Evolutionary conservation across 2,888 invertebrate genomes (phyloP).

Genomic region (Achlya flavicornis): DNA sequence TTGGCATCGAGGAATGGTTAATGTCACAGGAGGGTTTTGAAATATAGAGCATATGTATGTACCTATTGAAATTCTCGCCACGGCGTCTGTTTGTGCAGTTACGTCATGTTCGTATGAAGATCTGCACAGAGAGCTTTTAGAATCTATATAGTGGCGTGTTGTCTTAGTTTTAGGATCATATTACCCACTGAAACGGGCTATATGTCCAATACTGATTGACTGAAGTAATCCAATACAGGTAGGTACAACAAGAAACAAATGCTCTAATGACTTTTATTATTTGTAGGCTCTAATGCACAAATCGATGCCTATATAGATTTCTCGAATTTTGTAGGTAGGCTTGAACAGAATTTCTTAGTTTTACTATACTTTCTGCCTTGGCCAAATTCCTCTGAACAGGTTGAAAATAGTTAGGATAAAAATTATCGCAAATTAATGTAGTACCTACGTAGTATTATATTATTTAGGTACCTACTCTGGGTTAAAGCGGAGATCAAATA

Average conservation of each 20-base stretch:
- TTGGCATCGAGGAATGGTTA: slow-evolving; percentile 68
- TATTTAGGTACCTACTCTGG: too few species aligned
- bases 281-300: too few species aligned
- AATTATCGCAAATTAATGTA: too few species aligned
- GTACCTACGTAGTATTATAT: too few species aligned
- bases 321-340: too few species aligned
- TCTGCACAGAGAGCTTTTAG: slow-evolving; percentile 42
- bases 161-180: slow-evolving; percentile 2
- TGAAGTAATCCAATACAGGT: not conserved
- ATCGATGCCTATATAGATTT: too few species aligned
- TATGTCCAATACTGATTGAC: not conserved
- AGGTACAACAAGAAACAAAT: not conserved
- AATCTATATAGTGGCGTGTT: slow-evolving; percentile 8
- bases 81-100: slow-evolving; percentile 40
- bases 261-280: not conserved
- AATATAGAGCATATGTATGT: slow-evolving; percentile 57
- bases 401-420: too few species aligned
- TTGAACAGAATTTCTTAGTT: too few species aligned
- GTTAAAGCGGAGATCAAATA: too few species aligned
- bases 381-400: too few species aligned
- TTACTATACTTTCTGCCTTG: too few species aligned
- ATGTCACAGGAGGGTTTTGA: slow-evolving; percentile 69
- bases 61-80: slow-evolving; percentile 49
- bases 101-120: slow-evolving; percentile 40
- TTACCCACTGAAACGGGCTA: slow-evolving; percentile 1